Percentiles rank a stretch among this genome's conserved stretches.
phyloP scores from a whole-genome alignment of 2,797 vertebrate genomes.

The Lithobates pipiens region DNA sequence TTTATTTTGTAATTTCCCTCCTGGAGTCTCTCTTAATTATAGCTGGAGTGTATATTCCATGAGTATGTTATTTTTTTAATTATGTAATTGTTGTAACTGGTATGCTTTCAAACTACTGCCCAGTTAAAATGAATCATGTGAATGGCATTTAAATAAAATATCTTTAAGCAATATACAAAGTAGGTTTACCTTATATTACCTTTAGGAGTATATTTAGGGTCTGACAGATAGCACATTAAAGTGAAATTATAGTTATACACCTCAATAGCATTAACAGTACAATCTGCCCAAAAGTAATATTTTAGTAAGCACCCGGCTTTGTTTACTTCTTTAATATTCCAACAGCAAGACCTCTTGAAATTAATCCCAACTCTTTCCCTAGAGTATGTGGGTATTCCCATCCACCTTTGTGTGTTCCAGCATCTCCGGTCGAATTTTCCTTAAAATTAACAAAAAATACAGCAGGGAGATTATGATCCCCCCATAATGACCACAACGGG shows the following conservation, averaged over 20 bases:
- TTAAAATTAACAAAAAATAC: too few species aligned
- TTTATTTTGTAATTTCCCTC: slow-evolving; percentile 34
- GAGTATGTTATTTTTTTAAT: slow-evolving; percentile 27
- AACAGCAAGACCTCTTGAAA: too few species aligned
- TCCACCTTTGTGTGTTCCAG: neutral
- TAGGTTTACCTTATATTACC: slow-evolving; percentile 1
- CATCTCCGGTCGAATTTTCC: too few species aligned
- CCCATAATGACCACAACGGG: too few species aligned
- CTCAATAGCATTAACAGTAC: too few species aligned
- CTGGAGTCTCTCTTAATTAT: slow-evolving; percentile 47
- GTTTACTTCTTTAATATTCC: too few species aligned
- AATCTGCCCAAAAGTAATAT: neutral
- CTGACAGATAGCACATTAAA: neutral
- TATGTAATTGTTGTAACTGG: slow-evolving; percentile 8
- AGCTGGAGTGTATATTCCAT: slow-evolving; percentile 31
- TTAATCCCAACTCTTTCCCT: neutral
- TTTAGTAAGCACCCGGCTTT: neutral
- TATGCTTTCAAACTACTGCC: slow-evolving; percentile 18
- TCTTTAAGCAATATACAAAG: neutral
- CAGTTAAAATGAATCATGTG: slow-evolving; percentile 26
- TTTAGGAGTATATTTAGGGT: neutral
- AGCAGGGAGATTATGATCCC: too few species aligned
- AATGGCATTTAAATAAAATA: neutral
- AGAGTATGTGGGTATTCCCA: neutral
- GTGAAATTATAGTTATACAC: neutral